These are phyloP conservation scores for Menidia menidia DNA, from an alignment of 2,797 vertebrate genomes.

Conservation along the genomic window DNA sequence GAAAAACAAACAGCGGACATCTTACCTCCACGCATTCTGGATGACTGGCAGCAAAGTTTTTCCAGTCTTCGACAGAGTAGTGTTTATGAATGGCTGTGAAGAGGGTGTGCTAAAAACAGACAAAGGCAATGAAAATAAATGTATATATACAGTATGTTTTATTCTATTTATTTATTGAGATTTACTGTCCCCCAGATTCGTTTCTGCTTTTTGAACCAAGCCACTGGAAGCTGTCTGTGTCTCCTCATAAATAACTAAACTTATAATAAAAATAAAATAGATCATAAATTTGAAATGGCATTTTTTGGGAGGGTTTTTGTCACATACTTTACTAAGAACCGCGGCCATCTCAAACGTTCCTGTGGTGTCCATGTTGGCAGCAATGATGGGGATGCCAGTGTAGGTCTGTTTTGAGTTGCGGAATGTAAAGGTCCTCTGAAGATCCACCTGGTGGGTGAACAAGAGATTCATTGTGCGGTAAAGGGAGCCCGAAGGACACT, in stretches of 20 bases:
- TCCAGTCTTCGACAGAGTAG: conserved; percentile 96
- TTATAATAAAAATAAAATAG: no score
- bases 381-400: conserved; percentile 95
- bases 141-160: neutral
- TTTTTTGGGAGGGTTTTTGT: no score
- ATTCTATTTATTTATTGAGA: neutral
- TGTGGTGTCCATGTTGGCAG: conserved; percentile 99
- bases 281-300: no score
- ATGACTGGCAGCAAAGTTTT: conserved; percentile 89
- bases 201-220: neutral
- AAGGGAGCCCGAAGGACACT: neutral
- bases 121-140: neutral
- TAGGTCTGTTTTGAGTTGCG: conserved; percentile 98
- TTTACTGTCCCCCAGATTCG: neutral
- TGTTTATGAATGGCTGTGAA: conserved; percentile 98
- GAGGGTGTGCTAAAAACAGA: conserved; percentile 87
- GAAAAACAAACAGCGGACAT: neutral
- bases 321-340: conserved; percentile 92
- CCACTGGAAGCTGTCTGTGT: neutral
- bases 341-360: conserved; percentile 97
- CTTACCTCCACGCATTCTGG: conserved; percentile 95
- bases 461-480: neutral
- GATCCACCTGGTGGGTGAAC: conserved; percentile 87
- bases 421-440: conserved; percentile 94
- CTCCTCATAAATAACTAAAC: no score